Conservation (phyloP, 1,140 invertebrate species). For the Melanaphis sacchari region DNA sequence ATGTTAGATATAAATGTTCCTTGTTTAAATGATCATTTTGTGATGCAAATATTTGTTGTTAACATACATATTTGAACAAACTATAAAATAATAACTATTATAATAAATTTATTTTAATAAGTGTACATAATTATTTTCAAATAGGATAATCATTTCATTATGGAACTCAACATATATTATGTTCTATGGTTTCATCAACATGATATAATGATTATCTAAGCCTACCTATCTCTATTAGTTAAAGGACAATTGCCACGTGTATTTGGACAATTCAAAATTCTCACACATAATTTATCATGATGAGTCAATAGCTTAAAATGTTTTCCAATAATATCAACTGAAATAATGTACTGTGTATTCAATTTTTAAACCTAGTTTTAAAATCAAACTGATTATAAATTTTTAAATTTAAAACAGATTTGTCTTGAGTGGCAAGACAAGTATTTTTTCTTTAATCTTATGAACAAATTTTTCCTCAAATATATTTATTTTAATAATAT, state of each 20-base stretch:
- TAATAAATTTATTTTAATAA: constrained; percentile 13
- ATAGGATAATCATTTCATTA: background rate
- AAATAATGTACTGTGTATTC: background rate
- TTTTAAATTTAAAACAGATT: background rate
- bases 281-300: background rate
- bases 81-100: constrained; percentile 9
- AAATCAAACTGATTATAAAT: background rate
- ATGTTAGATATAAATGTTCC: constrained; percentile 52
- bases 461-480: no score
- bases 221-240: background rate
- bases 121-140: background rate
- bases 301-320: background rate
- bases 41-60: constrained; percentile 54
- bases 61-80: constrained; percentile 50
- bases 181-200: background rate
- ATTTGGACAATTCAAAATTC: background rate
- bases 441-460: no score
- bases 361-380: background rate
- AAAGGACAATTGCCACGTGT: background rate
- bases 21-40: constrained; percentile 53
- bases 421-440: no score
- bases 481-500: no score
- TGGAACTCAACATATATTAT: background rate
- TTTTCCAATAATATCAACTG: background rate
- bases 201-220: background rate